Conservation (phyloP, 2,888 invertebrate species). For the Caenorhabditis sp. region DNA sequence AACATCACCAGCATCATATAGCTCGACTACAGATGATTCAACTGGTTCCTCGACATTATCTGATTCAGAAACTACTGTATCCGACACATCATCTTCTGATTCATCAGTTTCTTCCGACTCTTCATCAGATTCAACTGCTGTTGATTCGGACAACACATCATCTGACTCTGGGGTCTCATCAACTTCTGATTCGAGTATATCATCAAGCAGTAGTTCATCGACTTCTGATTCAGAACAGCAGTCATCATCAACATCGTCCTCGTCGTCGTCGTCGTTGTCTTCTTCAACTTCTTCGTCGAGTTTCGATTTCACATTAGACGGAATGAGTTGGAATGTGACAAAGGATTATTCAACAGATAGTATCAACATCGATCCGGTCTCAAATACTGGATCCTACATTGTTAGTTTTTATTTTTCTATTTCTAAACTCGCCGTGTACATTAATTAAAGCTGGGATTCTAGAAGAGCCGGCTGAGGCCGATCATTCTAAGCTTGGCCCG, state of each 20-base stretch:
- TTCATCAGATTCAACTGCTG: too few relatives aligned
- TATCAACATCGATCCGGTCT: slow-evolving; percentile 6
- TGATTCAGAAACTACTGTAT: neutral
- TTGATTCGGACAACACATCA: too few relatives aligned
- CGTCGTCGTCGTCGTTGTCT: neutral
- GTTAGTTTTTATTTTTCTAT: neutral
- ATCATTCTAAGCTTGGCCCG: too few relatives aligned
- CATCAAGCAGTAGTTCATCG: neutral
- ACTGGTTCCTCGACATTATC: slow-evolving; percentile 2
- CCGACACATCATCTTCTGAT: slow-evolving; percentile 4
- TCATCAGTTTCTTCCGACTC: neutral
- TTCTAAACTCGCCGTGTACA: neutral
- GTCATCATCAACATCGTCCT: neutral
- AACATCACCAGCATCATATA: neutral
- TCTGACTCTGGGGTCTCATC: too few relatives aligned
- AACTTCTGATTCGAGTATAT: neutral
- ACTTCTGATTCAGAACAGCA: neutral
- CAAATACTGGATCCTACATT: slow-evolving; percentile 1
- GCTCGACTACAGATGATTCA: neutral
- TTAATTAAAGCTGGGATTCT: too few relatives aligned
- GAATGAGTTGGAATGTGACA: slow-evolving; percentile 12
- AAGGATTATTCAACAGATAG: neutral
- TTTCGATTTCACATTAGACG: slow-evolving; percentile 15
- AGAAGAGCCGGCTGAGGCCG: too few relatives aligned
- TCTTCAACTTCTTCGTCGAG: neutral